Conservation (phyloP, 2,113 vertebrate species). For the Charina bottae region DNA sequence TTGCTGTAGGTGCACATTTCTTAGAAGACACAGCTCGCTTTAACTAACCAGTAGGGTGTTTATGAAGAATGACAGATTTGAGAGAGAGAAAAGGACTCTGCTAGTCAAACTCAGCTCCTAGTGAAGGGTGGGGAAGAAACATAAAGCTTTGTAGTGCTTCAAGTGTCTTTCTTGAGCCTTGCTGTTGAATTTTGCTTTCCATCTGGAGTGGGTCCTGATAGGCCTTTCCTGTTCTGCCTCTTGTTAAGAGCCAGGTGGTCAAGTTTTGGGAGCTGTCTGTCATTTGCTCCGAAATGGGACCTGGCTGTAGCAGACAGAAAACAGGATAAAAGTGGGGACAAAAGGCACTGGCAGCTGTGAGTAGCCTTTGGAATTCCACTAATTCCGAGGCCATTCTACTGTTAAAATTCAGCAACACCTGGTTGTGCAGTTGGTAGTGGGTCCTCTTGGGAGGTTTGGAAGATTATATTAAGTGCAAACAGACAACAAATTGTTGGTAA, state of each 20-base stretch:
- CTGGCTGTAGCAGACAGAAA: slow-evolving; percentile 63
- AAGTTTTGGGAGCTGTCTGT: slow-evolving; percentile 87
- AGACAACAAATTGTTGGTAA: not conserved
- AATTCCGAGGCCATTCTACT: slow-evolving; percentile 79
- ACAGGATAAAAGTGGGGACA: slow-evolving; percentile 64
- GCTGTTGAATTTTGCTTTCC: slow-evolving; percentile 82
- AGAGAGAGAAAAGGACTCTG: slow-evolving; percentile 11
- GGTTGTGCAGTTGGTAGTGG: slow-evolving; percentile 57
- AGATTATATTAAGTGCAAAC: slow-evolving; percentile 23
- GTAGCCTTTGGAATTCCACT: slow-evolving; percentile 80
- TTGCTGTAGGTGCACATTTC: slow-evolving; percentile 54
- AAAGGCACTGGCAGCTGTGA: slow-evolving; percentile 79
- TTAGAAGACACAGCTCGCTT: slow-evolving; percentile 17
- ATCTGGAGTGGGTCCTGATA: slow-evolving; percentile 78
- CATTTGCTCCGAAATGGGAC: slow-evolving; percentile 73
- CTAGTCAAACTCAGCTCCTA: not conserved
- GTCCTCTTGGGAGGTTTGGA: slow-evolving; percentile 51
- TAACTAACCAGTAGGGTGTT: slow-evolving; percentile 49
- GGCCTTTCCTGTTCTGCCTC: slow-evolving; percentile 67
- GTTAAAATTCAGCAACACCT: slow-evolving; percentile 80
- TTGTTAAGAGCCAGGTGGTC: slow-evolving; percentile 86
- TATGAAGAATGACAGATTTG: slow-evolving; percentile 57
- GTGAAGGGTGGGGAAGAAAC: not conserved
- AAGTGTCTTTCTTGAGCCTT: slow-evolving; percentile 50
- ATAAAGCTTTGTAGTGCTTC: slow-evolving; percentile 33